Evolutionary conservation across 2,797 vertebrate species (phyloP).

Genomic region (Leptoclinus maculatus): DNA sequence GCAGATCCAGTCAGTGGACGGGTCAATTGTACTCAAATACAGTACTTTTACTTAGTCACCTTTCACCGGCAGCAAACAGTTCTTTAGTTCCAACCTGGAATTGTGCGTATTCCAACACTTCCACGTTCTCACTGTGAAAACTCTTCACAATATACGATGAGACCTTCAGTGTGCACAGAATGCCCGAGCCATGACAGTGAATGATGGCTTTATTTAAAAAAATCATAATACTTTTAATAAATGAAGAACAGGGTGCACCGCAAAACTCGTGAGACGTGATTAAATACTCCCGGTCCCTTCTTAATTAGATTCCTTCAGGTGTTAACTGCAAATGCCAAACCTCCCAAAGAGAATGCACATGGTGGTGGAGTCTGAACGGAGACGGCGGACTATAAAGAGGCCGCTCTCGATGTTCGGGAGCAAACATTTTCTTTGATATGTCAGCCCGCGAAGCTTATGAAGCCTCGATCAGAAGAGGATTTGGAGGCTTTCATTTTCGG

Average conservation of each 20-base stretch:
- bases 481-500: slow-evolving; percentile 63
- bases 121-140: slow-evolving; percentile 29
- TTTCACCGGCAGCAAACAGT: neutral
- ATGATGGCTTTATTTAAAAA: slow-evolving; percentile 77
- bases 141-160: slow-evolving; percentile 43
- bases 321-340: slow-evolving; percentile 75
- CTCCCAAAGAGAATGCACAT: slow-evolving; percentile 51
- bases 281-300: slow-evolving; percentile 63
- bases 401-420: slow-evolving; percentile 33
- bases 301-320: slow-evolving; percentile 82
- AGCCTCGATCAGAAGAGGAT: slow-evolving; percentile 72
- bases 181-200: slow-evolving; percentile 70
- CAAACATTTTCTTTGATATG: slow-evolving; percentile 45
- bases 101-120: slow-evolving; percentile 1
- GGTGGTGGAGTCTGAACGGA: slow-evolving; percentile 40
- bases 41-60: neutral
- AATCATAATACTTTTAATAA: slow-evolving; percentile 77
- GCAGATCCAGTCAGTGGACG: no score
- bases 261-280: slow-evolving; percentile 70
- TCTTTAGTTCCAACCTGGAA: neutral
- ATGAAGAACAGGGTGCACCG: slow-evolving; percentile 69
- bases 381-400: slow-evolving; percentile 42
- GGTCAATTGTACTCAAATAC: neutral
- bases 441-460: slow-evolving; percentile 45
- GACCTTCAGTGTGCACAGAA: slow-evolving; percentile 57